Conservation (phyloP, 2,888 invertebrate genomes). For the Chloroclysta siterata region DNA sequence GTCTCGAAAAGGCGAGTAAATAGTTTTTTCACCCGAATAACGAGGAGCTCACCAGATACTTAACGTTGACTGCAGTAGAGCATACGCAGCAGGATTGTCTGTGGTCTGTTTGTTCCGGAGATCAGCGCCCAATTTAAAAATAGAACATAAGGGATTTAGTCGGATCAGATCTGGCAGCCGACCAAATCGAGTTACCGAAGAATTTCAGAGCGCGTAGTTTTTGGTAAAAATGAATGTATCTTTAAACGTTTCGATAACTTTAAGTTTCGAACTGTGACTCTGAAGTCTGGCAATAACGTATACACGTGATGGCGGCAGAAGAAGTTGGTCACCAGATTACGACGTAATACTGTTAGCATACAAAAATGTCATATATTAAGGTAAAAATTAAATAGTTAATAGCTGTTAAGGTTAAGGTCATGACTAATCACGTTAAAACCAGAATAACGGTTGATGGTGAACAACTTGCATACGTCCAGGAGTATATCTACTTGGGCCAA, state of each 20-base stretch:
- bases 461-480: no score
- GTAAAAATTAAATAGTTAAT: no score
- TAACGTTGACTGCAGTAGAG: neutral
- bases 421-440: no score
- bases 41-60: no score
- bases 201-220: conserved; percentile 10
- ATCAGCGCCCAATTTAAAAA: conserved; percentile 31
- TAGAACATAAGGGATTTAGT: conserved; percentile 23
- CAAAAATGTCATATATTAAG: no score
- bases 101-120: conserved; percentile 25
- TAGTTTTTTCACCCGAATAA: no score
- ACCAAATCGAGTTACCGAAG: conserved; percentile 34
- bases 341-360: no score
- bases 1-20: no score
- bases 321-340: no score
- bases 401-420: no score
- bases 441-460: no score
- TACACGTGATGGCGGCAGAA: neutral
- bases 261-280: neutral
- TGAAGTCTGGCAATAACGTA: neutral
- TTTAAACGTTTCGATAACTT: neutral
- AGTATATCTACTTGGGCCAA: no score
- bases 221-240: conserved; percentile 12
- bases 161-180: conserved; percentile 31
- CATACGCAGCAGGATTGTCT: conserved; percentile 17